A percentile compares a stretch with the other conserved stretches of the same genome.
These are phyloP conservation scores for Mus spicilegus DNA, from an alignment of 2,113 vertebrate genomes.

Conservation along the genomic window DNA sequence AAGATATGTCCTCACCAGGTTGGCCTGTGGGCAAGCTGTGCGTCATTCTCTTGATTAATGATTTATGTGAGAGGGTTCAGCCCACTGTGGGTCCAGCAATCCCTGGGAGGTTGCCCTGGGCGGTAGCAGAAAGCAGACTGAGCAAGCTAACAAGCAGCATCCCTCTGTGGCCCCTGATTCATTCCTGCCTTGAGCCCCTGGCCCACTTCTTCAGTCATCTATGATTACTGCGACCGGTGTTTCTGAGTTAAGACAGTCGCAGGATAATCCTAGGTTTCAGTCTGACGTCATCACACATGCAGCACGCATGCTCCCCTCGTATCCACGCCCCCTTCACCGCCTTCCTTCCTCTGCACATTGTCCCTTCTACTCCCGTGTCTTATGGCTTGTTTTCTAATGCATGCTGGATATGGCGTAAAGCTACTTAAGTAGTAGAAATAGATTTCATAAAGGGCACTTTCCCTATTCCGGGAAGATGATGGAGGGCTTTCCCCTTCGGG, in stretches of 20 bases:
- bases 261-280: background rate
- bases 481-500: background rate
- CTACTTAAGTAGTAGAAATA: background rate
- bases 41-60: background rate
- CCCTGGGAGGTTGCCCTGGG: background rate
- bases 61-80: background rate
- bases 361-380: no score
- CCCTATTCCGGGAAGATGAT: background rate
- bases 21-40: no score
- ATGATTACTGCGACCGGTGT: background rate
- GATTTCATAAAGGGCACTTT: background rate
- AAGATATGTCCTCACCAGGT: background rate
- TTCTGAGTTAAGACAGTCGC: background rate
- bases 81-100: background rate
- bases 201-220: background rate
- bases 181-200: background rate
- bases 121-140: background rate
- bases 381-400: fast-evolving
- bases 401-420: background rate
- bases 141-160: background rate
- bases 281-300: background rate
- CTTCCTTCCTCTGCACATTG: background rate
- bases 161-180: background rate
- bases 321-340: background rate
- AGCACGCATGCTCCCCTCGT: background rate